These are phyloP conservation scores for Monoplex corrugatus DNA, from an alignment of 2,888 invertebrate species.

Conservation along the genomic window DNA sequence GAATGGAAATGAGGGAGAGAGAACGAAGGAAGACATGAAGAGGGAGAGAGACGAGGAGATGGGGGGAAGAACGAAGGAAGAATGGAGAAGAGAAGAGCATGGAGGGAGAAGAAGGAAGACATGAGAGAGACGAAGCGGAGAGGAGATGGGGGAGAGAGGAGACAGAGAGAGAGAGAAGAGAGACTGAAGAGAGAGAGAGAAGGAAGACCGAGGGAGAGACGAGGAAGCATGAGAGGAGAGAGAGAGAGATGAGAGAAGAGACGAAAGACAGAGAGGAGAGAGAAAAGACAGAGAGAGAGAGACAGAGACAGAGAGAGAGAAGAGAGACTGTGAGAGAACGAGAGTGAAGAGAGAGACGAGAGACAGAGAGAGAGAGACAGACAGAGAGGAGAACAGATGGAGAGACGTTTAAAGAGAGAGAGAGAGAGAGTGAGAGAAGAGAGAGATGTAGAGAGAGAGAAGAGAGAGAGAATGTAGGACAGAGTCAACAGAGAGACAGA, in stretches of 20 bases:
- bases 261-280: neutral
- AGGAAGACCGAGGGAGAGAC: neutral
- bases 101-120: neutral
- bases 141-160: slow-evolving; percentile 26
- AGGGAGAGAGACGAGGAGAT: neutral
- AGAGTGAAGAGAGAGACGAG: slow-evolving; percentile 41
- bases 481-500: neutral
- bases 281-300: slow-evolving; percentile 7
- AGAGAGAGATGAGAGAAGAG: neutral
- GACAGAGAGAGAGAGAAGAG: slow-evolving; percentile 17
- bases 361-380: slow-evolving; percentile 36
- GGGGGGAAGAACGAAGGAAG: slow-evolving; percentile 17
- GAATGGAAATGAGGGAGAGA: neutral
- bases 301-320: slow-evolving; percentile 43
- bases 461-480: neutral
- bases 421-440: neutral
- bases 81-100: neutral
- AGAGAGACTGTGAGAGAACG: slow-evolving; percentile 31
- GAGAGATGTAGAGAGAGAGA: neutral
- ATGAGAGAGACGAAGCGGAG: neutral
- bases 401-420: neutral
- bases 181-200: neutral
- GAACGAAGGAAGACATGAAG: neutral
- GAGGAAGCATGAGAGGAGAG: neutral
- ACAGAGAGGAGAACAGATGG: neutral